Conservation (phyloP, 2,113 vertebrate species). For the Nesogale talazaci region DNA sequence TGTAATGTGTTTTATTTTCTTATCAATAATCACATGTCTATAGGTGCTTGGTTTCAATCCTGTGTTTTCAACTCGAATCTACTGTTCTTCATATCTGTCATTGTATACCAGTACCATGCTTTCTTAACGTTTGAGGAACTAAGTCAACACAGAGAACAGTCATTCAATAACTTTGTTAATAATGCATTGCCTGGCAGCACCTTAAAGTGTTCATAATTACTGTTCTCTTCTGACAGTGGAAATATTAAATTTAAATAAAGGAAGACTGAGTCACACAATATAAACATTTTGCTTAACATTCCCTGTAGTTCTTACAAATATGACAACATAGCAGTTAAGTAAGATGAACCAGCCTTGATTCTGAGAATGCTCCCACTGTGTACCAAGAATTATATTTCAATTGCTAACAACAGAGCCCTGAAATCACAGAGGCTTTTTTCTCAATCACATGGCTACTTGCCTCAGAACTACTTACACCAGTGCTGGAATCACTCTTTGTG, state of each 20-base stretch:
- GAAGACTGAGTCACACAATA: background rate
- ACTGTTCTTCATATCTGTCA: too few relatives aligned
- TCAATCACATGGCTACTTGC: background rate
- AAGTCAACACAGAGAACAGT: background rate
- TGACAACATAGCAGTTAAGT: constrained; percentile 7
- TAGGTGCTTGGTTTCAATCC: too few relatives aligned
- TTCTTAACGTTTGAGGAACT: constrained; percentile 20
- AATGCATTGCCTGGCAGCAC: background rate
- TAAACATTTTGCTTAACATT: constrained; percentile 55
- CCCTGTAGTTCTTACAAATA: background rate
- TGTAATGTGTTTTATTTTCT: too few relatives aligned
- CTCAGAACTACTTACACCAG: constrained; percentile 2
- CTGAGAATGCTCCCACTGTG: constrained; percentile 36
- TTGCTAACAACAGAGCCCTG: background rate
- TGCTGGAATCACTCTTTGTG: background rate
- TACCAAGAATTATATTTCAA: constrained; percentile 34
- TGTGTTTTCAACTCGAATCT: too few relatives aligned
- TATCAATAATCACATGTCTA: too few relatives aligned
- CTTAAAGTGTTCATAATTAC: constrained; percentile 57
- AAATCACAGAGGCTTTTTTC: constrained; percentile 36
- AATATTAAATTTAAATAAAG: constrained; percentile 42
- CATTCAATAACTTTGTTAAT: constrained; percentile 38
- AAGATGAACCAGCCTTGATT: constrained; percentile 28
- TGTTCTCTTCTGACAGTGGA: constrained; percentile 18
- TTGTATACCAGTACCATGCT: too few relatives aligned